Conservation (phyloP, 1,140 invertebrate genomes). For the Proales similis region DNA sequence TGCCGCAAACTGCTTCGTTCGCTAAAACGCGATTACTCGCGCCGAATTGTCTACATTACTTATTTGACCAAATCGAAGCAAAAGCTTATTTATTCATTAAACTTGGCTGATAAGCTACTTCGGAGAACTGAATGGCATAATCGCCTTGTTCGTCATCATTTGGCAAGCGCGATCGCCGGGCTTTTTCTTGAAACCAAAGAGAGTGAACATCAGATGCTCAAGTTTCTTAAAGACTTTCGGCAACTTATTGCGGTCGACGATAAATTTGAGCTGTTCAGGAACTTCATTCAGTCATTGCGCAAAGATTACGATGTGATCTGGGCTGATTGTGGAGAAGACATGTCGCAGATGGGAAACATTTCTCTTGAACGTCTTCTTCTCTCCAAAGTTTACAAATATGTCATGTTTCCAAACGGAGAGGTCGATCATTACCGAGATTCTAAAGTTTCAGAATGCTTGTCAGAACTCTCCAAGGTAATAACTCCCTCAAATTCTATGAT, state of each 20-base stretch:
- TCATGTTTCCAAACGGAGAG: conserved; percentile 92
- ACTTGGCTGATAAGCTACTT: conserved; percentile 64
- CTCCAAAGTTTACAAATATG: conserved; percentile 78
- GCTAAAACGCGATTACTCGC: conserved; percentile 71
- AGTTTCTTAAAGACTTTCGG: conserved; percentile 70
- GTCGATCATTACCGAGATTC: conserved; percentile 83
- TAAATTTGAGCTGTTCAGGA: conserved; percentile 57
- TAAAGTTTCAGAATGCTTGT: conserved; percentile 73
- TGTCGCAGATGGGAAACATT: conserved; percentile 60
- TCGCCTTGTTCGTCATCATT: conserved; percentile 2
- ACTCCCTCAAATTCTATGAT: conserved; percentile 74
- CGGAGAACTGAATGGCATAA: conserved; percentile 53
- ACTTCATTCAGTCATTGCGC: conserved; percentile 57
- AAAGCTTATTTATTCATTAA: conserved; percentile 68
- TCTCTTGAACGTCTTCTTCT: conserved; percentile 62
- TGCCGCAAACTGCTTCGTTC: conserved; percentile 68
- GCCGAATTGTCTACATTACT: conserved; percentile 70
- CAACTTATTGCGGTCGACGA: conserved; percentile 54
- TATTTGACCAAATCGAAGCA: conserved; percentile 76
- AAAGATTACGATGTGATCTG: conserved; percentile 52
- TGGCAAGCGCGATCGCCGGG: neutral
- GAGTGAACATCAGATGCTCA: conserved; percentile 37
- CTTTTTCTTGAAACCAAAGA: conserved; percentile 34
- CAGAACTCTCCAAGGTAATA: conserved; percentile 69
- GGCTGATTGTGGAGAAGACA: conserved; percentile 60